phyloP scores from a whole-genome alignment of 2,113 vertebrate genomes.

The Sinocyclocheilus maitianheensis region DNA sequence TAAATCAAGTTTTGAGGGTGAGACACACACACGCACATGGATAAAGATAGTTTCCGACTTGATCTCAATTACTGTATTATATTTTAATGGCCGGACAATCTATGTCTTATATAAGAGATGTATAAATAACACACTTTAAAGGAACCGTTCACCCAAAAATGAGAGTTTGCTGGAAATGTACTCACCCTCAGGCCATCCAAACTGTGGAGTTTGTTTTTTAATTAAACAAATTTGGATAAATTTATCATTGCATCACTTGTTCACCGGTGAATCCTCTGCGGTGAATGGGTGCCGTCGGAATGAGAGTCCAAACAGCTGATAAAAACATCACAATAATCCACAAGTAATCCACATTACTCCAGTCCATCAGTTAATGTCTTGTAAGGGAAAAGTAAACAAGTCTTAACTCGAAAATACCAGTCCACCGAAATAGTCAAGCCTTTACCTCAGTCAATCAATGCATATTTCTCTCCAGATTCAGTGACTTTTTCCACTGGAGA shows the following conservation, averaged over 20 bases:
- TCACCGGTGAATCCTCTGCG: neutral
- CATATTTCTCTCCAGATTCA: neutral
- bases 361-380: too few relatives aligned
- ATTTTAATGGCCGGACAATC: neutral
- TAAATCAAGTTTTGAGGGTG: conserved; percentile 10
- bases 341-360: neutral
- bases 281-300: neutral
- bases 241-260: neutral
- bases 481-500: neutral
- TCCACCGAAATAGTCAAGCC: too few relatives aligned
- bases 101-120: conserved; percentile 1
- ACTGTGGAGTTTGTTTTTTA: neutral
- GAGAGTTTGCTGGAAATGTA: neutral
- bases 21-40: conserved; percentile 8
- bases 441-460: too few relatives aligned
- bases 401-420: too few relatives aligned
- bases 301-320: neutral
- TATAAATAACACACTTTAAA: conserved; percentile 31
- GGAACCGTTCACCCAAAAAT: neutral
- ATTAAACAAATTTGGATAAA: neutral
- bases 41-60: conserved; percentile 21
- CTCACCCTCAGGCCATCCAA: neutral
- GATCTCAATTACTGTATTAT: conserved; percentile 38
- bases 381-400: too few relatives aligned
- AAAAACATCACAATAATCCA: neutral